These are phyloP conservation scores for Dufourea novaeangliae DNA, from an alignment of 1,140 invertebrate genomes.

Conservation along the genomic window DNA sequence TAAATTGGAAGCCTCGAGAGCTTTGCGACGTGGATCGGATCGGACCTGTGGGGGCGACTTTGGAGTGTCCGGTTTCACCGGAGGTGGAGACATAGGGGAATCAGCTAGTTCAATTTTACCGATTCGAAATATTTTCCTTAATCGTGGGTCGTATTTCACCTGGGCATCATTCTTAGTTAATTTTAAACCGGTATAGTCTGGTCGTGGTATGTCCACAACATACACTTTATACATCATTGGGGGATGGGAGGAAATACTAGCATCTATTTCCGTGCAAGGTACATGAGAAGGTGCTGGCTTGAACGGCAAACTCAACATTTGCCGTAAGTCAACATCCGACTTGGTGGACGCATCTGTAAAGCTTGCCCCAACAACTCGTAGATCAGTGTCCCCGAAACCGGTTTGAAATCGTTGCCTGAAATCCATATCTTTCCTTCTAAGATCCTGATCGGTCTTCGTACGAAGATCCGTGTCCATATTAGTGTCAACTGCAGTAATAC, in stretches of 20 bases:
- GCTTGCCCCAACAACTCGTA: constrained; percentile 74
- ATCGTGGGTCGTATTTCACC: constrained; percentile 86
- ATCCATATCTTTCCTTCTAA: constrained; percentile 83
- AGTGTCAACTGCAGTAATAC: constrained; percentile 74
- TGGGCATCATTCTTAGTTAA: constrained; percentile 87
- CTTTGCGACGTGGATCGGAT: constrained; percentile 83
- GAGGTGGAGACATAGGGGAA: constrained; percentile 78
- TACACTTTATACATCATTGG: constrained; percentile 87
- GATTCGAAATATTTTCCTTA: constrained; percentile 88
- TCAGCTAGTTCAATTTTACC: constrained; percentile 82
- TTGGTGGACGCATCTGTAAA: constrained; percentile 69
- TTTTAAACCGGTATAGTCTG: constrained; percentile 88
- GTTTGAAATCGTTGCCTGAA: constrained; percentile 80
- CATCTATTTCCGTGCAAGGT: constrained; percentile 92
- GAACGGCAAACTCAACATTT: constrained; percentile 86
- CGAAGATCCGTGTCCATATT: constrained; percentile 77
- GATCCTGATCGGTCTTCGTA: constrained; percentile 76
- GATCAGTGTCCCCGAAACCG: constrained; percentile 78
- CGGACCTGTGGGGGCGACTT: constrained; percentile 78
- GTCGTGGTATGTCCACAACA: constrained; percentile 86
- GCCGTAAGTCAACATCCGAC: constrained; percentile 89
- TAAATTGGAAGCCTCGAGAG: constrained; percentile 77
- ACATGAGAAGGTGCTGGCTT: constrained; percentile 89
- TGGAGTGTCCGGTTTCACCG: constrained; percentile 72
- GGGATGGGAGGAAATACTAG: constrained; percentile 88